Percentiles rank a stretch among this genome's conserved stretches.
These are phyloP conservation scores for Ischnura elegans DNA, from an alignment of 2,888 invertebrate species.

Conservation along the genomic window DNA sequence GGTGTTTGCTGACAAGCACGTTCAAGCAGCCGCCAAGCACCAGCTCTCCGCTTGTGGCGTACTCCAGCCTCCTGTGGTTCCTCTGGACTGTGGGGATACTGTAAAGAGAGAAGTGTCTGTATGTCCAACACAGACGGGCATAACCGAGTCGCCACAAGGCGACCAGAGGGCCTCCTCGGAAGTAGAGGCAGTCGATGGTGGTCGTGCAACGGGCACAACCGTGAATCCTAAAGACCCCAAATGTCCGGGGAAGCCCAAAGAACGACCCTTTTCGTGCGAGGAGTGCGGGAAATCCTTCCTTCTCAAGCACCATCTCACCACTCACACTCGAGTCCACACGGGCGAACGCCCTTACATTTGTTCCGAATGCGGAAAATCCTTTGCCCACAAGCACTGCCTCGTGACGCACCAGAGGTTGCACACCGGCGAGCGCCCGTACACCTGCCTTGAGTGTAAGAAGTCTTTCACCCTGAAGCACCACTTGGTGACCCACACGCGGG, in stretches of 20 bases:
- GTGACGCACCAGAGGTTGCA: slow-evolving; percentile 90
- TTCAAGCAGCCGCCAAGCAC: slow-evolving; percentile 73
- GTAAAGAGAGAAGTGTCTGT: background rate
- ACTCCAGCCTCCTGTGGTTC: slow-evolving; percentile 18
- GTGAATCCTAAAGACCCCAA: slow-evolving; percentile 21
- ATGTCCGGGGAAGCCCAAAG: slow-evolving; percentile 37
- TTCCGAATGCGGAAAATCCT: slow-evolving; percentile 89
- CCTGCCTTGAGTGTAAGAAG: slow-evolving; percentile 92
- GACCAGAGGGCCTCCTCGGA: background rate
- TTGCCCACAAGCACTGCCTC: slow-evolving; percentile 90
- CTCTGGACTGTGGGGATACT: slow-evolving; percentile 36
- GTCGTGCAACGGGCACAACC: background rate
- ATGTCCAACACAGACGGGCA: background rate
- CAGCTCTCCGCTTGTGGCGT: slow-evolving; percentile 49
- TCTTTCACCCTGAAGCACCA: slow-evolving; percentile 92
- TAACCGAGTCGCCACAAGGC: background rate
- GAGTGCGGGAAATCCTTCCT: slow-evolving; percentile 69
- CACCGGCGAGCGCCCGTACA: slow-evolving; percentile 89
- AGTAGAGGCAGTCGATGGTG: background rate
- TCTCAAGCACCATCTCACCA: slow-evolving; percentile 68
- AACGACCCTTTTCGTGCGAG: slow-evolving; percentile 68
- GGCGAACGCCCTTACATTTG: slow-evolving; percentile 89
- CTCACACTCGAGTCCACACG: slow-evolving; percentile 64
- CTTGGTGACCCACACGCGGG: slow-evolving; percentile 88
- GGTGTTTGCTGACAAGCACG: slow-evolving; percentile 76